Base-by-base conservation (phyloP, 1,140 invertebrate genomes). In the Lethocerus indicus region DNA sequence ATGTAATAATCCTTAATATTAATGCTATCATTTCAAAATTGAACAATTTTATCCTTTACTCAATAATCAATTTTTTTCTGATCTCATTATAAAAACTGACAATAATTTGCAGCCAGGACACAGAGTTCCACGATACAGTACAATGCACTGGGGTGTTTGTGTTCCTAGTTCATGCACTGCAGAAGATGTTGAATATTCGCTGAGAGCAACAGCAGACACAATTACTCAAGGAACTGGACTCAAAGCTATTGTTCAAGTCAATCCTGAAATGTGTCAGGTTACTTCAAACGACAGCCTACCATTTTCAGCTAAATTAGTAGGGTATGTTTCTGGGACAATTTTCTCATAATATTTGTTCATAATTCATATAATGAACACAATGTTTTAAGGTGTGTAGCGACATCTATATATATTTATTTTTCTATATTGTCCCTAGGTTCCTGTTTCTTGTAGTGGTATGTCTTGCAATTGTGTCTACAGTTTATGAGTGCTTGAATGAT, bases 111-210 rank as follows among this genome's bases (percentile, higher is more conserved):
- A 79, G 76, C 73, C 75, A 21, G 76, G 76, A 9, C 76, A 79
- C 57, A 63, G 76, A 49, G 69, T 79, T 9, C 76, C 76, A 1
- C 65, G 74, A 41, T 78, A 72, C 47, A 72, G 69, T 12, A 68
- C 70, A 0, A 63, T 77, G 18, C 72, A 76, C 50, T 79, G 75
- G 75, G 76, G 69, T 1, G 57, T 78, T 6, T 79, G 76, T 55
- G 65, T 74, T 23, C 76, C 76, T 14, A 62, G 71, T 0, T 67
- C 68, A 2, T 79, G 76, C 59, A 64, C 67, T 3, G 29, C 64
- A 3, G 54, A 61, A 1, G 75, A 79, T 43, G 68, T 79, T 3
- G 68, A 78, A 60, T 59, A 59, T n/a, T 68, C 69, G 4, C 59
- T 78, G 26, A 62, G 61, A 27, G 61, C 69, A 29, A 65, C 64